These are phyloP conservation scores for Platycercus adscitus DNA, from an alignment of 2,113 vertebrate genomes.

Conservation along the genomic window DNA sequence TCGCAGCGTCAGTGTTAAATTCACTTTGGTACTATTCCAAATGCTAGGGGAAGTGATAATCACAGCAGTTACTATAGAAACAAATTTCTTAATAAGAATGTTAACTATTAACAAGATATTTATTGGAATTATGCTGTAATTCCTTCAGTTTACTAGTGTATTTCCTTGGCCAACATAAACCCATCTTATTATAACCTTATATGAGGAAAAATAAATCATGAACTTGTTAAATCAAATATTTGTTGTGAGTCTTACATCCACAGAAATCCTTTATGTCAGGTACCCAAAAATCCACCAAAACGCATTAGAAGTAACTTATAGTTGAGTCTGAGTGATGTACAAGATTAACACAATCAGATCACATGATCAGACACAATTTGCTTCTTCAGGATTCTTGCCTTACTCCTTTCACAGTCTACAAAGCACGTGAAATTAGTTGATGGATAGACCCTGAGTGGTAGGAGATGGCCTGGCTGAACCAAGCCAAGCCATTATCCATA, in stretches of 20 bases:
- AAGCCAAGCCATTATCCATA: background rate
- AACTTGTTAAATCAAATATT: background rate
- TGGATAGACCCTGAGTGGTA: background rate
- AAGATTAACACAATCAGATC: background rate
- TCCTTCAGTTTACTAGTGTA: background rate
- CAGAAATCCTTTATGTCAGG: background rate
- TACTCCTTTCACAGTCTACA: background rate
- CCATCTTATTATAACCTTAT: background rate
- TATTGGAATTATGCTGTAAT: background rate
- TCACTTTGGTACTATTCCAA: constrained; percentile 45
- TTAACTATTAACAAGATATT: background rate
- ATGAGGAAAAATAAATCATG: background rate
- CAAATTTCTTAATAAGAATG: constrained; percentile 8
- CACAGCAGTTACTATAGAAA: constrained; percentile 62
- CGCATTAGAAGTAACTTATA: background rate
- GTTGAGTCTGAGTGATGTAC: background rate
- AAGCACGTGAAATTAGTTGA: background rate
- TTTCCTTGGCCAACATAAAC: background rate
- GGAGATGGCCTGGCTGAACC: background rate
- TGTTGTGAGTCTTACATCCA: background rate
- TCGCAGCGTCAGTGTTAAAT: background rate
- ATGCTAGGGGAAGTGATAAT: background rate
- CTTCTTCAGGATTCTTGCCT: background rate
- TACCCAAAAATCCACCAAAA: background rate
- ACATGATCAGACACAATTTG: background rate